Base-by-base conservation (phyloP, 1,140 invertebrate species). In the Bombus difficillimus region DNA sequence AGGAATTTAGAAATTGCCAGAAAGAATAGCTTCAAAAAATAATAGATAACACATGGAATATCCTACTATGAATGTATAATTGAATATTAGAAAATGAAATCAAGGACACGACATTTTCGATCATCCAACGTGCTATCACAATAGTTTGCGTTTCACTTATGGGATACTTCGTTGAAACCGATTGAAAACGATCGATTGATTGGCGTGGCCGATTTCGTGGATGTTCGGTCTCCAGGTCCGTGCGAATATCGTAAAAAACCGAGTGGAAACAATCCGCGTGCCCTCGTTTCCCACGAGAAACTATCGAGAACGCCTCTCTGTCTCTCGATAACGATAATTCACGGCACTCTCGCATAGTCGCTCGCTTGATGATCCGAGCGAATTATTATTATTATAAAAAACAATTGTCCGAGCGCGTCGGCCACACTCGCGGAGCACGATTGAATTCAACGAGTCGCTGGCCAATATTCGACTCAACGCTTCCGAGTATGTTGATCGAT, bases 201-300 rank as follows among this genome's bases (percentile, higher is more conserved):
- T 28, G 37, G 57, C 32, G 32, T 68, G 34, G 78, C 81, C 87
- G 87, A 91, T 91, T 91, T 91, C 90, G 87, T 66, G 85, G 79
- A 91, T 77, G 82, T 79, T 76, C 86, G 68, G 34, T 66, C 59
- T 87, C 68, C 87, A 90, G 89, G 86, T 90, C 89, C 89, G 89
- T 90, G 89, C 89, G 89, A 90, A 90, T 90, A 88, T 90, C 89
- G 89, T 81, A 57, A 86, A 90, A 90, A 90, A 83, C 85, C 89
- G 83, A 90, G 79, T 90, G 86, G 86, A 90, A 88, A 90, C 84
- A 74, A 80, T 89, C 86, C 84, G 86, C 86, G 82, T 85, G 80
- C 41, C 75, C 62, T 79, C 53, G 73, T 37, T 59, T 68, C 87
- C 72, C 82, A 88, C 57, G 81, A 87, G 68, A 87, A 89, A 64